phyloP scores from a whole-genome alignment of 2,888 invertebrate genomes.

The Xestobium rufovillosum region DNA sequence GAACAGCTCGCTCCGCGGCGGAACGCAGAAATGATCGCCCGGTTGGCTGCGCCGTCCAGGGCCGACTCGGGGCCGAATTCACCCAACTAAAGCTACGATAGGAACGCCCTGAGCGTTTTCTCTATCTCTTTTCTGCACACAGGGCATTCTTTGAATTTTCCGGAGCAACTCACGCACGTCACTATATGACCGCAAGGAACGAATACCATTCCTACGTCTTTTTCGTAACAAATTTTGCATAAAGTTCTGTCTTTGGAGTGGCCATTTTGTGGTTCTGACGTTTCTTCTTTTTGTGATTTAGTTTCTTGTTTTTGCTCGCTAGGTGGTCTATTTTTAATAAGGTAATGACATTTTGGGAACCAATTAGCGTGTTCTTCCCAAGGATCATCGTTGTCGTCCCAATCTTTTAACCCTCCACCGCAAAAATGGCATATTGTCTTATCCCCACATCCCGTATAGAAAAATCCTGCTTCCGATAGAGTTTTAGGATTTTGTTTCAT shows the following conservation, averaged over 20 bases:
- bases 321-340: too few relatives aligned
- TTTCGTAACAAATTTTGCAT: slow-evolving; percentile 82
- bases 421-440: slow-evolving; percentile 84
- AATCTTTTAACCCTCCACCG: slow-evolving; percentile 81
- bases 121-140: slow-evolving; percentile 57
- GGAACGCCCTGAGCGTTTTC: too few relatives aligned
- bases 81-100: too few relatives aligned
- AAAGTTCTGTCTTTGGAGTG: slow-evolving; percentile 32
- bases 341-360: slow-evolving; percentile 75
- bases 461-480: slow-evolving; percentile 79
- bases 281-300: too few relatives aligned
- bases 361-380: slow-evolving; percentile 87
- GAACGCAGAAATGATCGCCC: too few relatives aligned
- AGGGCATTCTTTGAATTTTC: slow-evolving; percentile 72
- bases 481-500: slow-evolving; percentile 67
- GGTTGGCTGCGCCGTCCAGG: too few relatives aligned
- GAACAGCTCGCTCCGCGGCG: too few relatives aligned
- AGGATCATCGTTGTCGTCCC: slow-evolving; percentile 79
- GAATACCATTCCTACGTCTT: slow-evolving; percentile 77
- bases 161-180: slow-evolving; percentile 79
- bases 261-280: not conserved
- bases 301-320: too few relatives aligned
- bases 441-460: slow-evolving; percentile 75
- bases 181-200: slow-evolving; percentile 88
- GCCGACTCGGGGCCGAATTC: too few relatives aligned